Evolutionary conservation across 2,888 invertebrate species (phyloP).

Genomic region (Monochamus alternatus): DNA sequence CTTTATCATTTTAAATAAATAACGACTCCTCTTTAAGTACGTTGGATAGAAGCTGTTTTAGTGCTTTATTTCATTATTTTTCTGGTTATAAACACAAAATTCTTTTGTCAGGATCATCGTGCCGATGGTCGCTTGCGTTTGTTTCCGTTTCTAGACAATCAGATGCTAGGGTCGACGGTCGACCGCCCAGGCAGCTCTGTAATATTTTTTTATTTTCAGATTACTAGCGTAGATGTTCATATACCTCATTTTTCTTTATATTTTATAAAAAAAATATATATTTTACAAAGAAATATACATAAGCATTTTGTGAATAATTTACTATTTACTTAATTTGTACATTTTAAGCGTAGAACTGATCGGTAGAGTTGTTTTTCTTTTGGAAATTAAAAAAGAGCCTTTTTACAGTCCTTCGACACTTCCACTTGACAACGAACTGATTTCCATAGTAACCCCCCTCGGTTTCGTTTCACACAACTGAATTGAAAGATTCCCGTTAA

Average conservation of each 20-base stretch:
- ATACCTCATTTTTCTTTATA: conserved; percentile 53
- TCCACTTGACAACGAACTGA: neutral
- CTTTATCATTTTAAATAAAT: no score
- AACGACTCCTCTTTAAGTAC: no score
- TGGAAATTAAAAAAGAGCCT: conserved; percentile 27
- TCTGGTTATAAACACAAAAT: no score
- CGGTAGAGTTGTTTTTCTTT: conserved; percentile 33
- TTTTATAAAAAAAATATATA: conserved; percentile 42
- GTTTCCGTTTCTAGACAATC: conserved; percentile 31
- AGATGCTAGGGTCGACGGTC: conserved; percentile 7
- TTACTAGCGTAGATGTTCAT: conserved; percentile 46
- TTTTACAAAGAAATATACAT: conserved; percentile 42
- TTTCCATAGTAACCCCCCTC: neutral
- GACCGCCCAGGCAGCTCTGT: conserved; percentile 29
- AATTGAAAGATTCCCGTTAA: neutral
- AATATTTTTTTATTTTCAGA: conserved; percentile 38
- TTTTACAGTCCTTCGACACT: neutral
- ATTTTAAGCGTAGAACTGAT: conserved; percentile 46
- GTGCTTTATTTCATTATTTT: no score
- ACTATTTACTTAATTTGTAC: conserved; percentile 48
- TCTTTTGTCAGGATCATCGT: neutral
- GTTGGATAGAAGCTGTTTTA: no score
- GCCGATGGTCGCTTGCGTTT: neutral
- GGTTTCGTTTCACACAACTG: neutral
- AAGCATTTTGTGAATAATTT: conserved; percentile 48